Evolutionary conservation across 1,140 invertebrate species (phyloP).

Genomic region (Penaeus chinensis): DNA sequence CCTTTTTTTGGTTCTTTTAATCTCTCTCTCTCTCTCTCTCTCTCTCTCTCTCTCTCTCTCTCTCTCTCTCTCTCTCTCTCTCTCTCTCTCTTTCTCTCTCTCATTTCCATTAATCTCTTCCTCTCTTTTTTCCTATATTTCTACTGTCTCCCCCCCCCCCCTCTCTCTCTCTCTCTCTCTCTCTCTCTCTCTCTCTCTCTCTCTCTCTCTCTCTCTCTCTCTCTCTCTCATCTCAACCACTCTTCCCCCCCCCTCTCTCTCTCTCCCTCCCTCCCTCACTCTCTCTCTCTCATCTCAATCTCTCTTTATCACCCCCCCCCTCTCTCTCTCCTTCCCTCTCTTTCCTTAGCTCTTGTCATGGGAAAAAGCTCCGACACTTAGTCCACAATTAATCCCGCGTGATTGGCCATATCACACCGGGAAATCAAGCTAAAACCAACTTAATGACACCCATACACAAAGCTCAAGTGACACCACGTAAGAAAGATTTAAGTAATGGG

Average conservation of each 20-base stretch:
- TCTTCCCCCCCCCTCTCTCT: neutral
- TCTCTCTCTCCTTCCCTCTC: no score
- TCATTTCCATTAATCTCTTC: neutral
- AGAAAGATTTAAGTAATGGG: no score
- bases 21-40: neutral
- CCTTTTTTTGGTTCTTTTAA: no score
- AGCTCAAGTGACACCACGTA: no score
- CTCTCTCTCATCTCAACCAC: no score
- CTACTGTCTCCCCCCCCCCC: neutral
- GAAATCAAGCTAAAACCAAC: no score
- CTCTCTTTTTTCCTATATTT: neutral
- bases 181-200: neutral
- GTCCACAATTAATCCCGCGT: no score
- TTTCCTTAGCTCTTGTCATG: no score
- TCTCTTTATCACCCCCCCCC: no score
- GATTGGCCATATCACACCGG: no score
- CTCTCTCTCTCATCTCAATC: neutral
- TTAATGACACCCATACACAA: no score
- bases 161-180: neutral
- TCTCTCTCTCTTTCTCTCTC: neutral
- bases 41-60: constrained; percentile 7
- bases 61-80: constrained; percentile 17
- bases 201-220: neutral
- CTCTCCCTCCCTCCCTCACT: neutral
- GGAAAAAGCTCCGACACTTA: no score